A percentile compares a stretch with the other conserved stretches of the same genome.
Conservation (phyloP, 2,888 invertebrate genomes). For the Penaeus monodon region DNA sequence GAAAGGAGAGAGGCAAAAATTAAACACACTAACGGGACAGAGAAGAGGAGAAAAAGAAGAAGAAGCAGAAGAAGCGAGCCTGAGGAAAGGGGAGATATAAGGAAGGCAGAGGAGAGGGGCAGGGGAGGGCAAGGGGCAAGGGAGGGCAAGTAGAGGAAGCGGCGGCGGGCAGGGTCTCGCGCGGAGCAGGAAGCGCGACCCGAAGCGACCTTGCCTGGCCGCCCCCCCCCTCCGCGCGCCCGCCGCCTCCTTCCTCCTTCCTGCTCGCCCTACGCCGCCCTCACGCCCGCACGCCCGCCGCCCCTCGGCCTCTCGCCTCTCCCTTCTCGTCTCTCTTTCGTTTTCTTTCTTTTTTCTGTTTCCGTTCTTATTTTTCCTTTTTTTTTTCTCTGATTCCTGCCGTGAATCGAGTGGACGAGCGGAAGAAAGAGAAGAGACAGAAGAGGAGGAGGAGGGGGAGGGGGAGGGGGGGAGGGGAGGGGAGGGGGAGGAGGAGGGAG, state of each 20-base stretch:
- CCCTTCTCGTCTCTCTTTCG: conserved; percentile 1
- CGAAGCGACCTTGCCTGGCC: conserved; percentile 35
- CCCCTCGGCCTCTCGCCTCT: conserved; percentile 61
- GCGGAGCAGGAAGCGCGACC: not conserved
- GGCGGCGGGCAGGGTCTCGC: too few relatives aligned
- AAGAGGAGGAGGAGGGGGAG: too few relatives aligned
- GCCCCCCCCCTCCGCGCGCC: not conserved
- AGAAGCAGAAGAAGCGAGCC: too few relatives aligned
- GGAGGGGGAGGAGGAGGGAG: not conserved
- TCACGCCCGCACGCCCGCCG: conserved; percentile 69
- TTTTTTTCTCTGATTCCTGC: not conserved
- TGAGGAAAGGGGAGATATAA: too few relatives aligned
- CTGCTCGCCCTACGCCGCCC: conserved; percentile 67
- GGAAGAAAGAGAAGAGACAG: too few relatives aligned
- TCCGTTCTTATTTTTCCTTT: not conserved
- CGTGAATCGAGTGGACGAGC: too few relatives aligned
- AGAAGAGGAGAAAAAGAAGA: too few relatives aligned
- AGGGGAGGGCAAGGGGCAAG: not conserved
- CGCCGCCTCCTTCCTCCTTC: not conserved
- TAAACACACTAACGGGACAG: too few relatives aligned
- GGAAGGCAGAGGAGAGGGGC: not conserved
- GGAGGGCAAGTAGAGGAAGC: not conserved
- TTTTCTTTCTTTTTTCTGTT: not conserved
- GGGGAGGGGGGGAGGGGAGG: not conserved
- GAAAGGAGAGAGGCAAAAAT: too few relatives aligned